Percentiles rank a stretch among this genome's conserved stretches.
Evolutionary conservation across 1,140 invertebrate genomes (phyloP).

Genomic region (Achroia grisella): DNA sequence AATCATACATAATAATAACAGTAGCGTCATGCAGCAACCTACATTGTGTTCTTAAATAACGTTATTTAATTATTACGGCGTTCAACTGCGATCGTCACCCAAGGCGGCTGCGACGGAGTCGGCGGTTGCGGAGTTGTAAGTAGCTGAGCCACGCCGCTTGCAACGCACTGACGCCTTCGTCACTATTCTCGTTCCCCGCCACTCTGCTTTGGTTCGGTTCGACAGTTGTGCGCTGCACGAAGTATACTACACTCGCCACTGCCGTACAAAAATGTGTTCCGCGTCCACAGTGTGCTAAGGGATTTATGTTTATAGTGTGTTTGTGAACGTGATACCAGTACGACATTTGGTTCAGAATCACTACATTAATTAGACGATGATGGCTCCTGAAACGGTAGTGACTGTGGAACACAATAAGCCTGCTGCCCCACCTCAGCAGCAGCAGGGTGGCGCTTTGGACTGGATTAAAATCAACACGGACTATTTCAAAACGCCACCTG

Average conservation of each 20-base stretch:
- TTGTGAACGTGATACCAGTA: conserved; percentile 31
- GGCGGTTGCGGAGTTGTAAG: not conserved
- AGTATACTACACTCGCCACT: conserved; percentile 42
- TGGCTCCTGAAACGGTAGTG: conserved; percentile 81
- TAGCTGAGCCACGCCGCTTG: not conserved
- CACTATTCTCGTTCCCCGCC: conserved; percentile 36
- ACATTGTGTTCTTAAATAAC: not conserved
- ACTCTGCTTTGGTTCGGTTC: conserved; percentile 20
- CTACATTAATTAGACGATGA: conserved; percentile 52
- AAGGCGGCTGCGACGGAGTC: not conserved
- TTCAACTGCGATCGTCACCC: no score
- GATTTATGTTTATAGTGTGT: conserved; percentile 47
- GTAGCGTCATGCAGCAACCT: not conserved
- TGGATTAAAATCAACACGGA: conserved; percentile 77
- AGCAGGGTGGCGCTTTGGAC: conserved; percentile 66
- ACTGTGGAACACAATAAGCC: conserved; percentile 76
- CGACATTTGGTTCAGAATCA: not conserved
- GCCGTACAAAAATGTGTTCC: conserved; percentile 48
- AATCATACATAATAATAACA: not conserved
- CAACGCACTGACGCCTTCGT: conserved; percentile 18
- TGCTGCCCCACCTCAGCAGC: conserved; percentile 69
- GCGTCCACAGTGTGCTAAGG: conserved; percentile 47
- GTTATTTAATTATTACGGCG: no score
- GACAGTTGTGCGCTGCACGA: conserved; percentile 49
- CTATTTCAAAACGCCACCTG: conserved; percentile 77